These are phyloP conservation scores for Cynopterus brachyotis DNA, from an alignment of 2,113 vertebrate genomes.

Conservation along the genomic window DNA sequence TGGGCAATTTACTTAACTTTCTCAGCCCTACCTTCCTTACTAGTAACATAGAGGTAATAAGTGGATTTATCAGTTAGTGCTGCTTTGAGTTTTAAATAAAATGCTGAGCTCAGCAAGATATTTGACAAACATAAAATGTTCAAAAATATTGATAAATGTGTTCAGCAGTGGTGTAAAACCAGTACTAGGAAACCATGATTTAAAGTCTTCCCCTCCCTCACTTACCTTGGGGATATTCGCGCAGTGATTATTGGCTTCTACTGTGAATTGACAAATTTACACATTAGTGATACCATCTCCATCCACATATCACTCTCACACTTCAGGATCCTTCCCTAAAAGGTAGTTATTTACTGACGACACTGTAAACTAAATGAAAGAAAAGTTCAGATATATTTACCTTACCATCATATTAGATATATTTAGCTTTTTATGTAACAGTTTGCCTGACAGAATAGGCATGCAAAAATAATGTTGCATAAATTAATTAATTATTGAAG, in stretches of 20 bases:
- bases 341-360: not conserved
- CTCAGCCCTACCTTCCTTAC: not conserved
- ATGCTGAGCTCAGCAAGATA: not conserved
- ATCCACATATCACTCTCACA: not conserved
- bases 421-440: not conserved
- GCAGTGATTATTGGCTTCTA: not conserved
- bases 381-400: not conserved
- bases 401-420: not conserved
- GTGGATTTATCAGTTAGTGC: not conserved
- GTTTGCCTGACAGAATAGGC: not conserved
- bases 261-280: not conserved
- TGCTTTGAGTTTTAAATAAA: conserved; percentile 6
- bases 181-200: not conserved
- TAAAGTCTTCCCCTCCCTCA: not conserved
- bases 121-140: not conserved
- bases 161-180: not conserved
- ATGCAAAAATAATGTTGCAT: not conserved
- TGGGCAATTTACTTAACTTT: not conserved
- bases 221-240: not conserved
- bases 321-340: not conserved
- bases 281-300: not conserved
- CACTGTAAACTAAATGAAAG: not conserved
- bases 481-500: not conserved
- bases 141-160: not conserved
- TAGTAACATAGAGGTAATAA: not conserved